Conservation (phyloP, 2,113 vertebrate species). For the Coregonus clupeaformis region DNA sequence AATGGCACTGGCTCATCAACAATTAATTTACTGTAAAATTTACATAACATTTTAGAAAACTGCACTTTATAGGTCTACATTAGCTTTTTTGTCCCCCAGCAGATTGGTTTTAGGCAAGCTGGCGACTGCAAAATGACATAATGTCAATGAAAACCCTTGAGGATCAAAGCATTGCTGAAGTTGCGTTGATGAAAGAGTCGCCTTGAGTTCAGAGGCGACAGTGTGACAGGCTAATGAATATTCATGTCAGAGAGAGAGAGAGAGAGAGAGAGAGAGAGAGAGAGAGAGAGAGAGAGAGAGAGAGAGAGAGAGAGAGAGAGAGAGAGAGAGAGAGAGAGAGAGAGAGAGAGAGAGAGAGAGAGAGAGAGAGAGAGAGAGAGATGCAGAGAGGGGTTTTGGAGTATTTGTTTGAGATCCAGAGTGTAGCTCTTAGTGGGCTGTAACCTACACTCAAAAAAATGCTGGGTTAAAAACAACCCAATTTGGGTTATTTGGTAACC, state of each 20-base stretch:
- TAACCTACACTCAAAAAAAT: too few relatives aligned
- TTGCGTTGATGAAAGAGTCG: constrained; percentile 8
- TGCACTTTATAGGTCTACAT: too few relatives aligned
- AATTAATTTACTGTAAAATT: not conserved
- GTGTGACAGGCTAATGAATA: constrained; percentile 21
- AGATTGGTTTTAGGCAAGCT: not conserved
- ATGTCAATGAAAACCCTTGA: constrained; percentile 16
- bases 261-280: constrained; percentile 6
- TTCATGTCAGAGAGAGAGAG: not conserved
- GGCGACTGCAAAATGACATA: not conserved
- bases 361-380: not conserved
- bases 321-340: not conserved
- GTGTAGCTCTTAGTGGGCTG: not conserved
- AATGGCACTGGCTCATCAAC: not conserved
- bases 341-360: constrained; percentile 2
- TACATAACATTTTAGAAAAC: not conserved
- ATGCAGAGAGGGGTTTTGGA: not conserved
- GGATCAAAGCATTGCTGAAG: constrained; percentile 31
- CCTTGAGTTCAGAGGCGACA: constrained; percentile 30
- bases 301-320: too few relatives aligned
- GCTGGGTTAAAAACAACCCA: too few relatives aligned
- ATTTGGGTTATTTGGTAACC: too few relatives aligned
- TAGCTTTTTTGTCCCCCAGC: not conserved
- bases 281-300: not conserved
- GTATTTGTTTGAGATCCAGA: not conserved